Evolutionary conservation across 2,797 vertebrate species (phyloP).

Genomic region (Carduelis carduelis): DNA sequence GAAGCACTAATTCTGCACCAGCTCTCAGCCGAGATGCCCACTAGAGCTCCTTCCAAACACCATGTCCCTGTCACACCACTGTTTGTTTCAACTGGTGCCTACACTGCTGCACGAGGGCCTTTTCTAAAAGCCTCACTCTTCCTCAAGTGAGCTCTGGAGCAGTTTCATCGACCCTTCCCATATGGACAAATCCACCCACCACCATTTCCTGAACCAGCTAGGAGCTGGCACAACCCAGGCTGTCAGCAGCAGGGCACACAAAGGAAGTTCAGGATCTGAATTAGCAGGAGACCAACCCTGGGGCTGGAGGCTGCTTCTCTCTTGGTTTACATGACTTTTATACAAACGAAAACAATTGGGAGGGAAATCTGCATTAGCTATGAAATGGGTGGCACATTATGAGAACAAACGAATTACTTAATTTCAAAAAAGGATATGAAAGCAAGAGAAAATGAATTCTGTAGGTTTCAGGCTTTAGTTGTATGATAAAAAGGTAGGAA

Average conservation of each 20-base stretch:
- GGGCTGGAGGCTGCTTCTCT: neutral
- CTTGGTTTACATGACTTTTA: neutral
- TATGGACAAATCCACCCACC: rapidly evolving
- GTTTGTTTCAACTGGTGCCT: neutral
- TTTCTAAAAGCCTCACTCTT: neutral
- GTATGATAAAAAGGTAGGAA: neutral
- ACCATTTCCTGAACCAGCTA: neutral
- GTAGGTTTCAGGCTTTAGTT: neutral
- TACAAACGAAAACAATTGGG: neutral
- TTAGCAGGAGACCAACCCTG: neutral
- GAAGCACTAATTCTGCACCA: neutral
- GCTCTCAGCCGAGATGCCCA: rapidly evolving
- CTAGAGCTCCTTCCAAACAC: neutral
- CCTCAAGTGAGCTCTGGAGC: neutral
- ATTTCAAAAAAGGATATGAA: neutral
- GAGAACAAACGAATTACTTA: neutral
- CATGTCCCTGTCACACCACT: neutral
- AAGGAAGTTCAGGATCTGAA: neutral
- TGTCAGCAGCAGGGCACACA: neutral
- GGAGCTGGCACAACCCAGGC: neutral
- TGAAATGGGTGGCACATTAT: rapidly evolving
- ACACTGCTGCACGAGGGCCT: neutral
- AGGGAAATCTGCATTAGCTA: neutral
- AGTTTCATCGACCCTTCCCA: rapidly evolving
- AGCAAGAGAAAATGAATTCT: neutral